Evolutionary conservation across 2,797 vertebrate species (phyloP).

Genomic region (Trichosurus vulpecula): DNA sequence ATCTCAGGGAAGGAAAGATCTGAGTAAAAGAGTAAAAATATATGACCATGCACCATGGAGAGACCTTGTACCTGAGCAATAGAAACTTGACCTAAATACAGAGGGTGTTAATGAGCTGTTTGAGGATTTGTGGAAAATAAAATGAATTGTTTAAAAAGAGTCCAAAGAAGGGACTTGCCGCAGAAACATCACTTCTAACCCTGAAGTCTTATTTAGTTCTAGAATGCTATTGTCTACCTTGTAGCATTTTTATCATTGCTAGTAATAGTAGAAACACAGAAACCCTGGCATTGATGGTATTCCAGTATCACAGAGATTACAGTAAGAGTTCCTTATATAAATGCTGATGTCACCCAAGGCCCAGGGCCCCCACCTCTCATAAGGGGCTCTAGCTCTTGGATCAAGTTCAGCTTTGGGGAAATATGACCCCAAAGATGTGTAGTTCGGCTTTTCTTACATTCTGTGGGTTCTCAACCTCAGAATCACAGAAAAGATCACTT

Average conservation of each 20-base stretch:
- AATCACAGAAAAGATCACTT: background rate
- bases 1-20: background rate
- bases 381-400: background rate
- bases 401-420: background rate
- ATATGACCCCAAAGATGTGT: background rate
- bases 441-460: background rate
- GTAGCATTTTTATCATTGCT: background rate
- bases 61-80: background rate
- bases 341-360: background rate
- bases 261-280: background rate
- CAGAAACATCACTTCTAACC: background rate
- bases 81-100: conserved; percentile 9
- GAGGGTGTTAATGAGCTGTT: background rate
- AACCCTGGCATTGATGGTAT: background rate
- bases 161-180: background rate
- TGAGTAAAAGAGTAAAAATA: background rate
- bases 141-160: background rate
- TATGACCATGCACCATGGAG: background rate
- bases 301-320: background rate
- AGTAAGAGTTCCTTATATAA: background rate
- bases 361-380: background rate
- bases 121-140: background rate
- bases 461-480: background rate
- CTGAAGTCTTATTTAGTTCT: background rate
- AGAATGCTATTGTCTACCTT: background rate